Evolutionary conservation across 2,888 invertebrate genomes (phyloP), one percentile per base, ranked within the genome.

Genomic region (Blastobasis adustella): DNA sequence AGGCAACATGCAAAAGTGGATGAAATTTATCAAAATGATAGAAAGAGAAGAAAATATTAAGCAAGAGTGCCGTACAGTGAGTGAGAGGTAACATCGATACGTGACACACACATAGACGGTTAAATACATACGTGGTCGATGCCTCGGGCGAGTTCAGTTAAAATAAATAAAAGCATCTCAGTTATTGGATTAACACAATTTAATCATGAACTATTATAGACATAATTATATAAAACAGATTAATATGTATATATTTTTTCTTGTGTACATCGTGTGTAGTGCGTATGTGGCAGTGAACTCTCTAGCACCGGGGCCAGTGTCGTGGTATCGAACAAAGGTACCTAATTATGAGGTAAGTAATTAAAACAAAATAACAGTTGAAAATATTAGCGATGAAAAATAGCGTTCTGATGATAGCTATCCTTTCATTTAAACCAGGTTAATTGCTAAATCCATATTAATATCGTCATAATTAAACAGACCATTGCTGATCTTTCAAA

Each of bases 171-270:
- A 87, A 88, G 85, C 86, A 87, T 83, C 76, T 87, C 81, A 86
- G 72, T 88, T 85, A 87, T 86, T 87, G 76, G 83, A 86, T 73
- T 86, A 88, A 88, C 87, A 88, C 86, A 88, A 86, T 88, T 88
- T 88, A 87, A 88, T 88, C 84, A 88, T 82, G 85, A 82, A 83
- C 83, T 87, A 87, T 42, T 42, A 78, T 83, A 83, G 69, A 77
- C 82, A 81, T 83, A 76, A 73, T 61, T 48, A 73, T 88, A 84
- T 84, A 86, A 86, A 88, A 88, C 86, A 87, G 86, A 74, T 85
- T 86, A 23, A 23, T 23, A 23, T 23, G 23, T 23, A 84, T 86
- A 83, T 81, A 79, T 68, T 71, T 71, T 78, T 76, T 79, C 74
- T 80, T 73, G 79, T 82, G 82, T 85, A 81, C 76, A 71, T 80